These are phyloP conservation scores for Eueides isabella DNA, from an alignment of 1,140 invertebrate species.

Conservation along the genomic window DNA sequence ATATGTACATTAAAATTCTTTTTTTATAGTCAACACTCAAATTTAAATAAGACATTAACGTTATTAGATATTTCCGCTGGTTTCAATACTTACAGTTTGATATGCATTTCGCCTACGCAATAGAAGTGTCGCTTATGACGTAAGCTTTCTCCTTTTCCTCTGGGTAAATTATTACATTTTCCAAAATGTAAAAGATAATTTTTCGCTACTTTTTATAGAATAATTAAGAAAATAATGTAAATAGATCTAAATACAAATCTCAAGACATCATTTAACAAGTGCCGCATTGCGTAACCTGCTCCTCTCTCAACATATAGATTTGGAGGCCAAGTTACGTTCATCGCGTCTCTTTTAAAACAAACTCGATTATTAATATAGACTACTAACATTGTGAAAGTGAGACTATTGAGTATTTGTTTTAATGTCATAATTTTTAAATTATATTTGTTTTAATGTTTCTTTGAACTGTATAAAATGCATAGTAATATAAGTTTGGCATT, in stretches of 20 bases:
- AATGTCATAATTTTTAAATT: too few species aligned
- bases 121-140: background rate
- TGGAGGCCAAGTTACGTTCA: conserved; percentile 44
- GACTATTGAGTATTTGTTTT: too few species aligned
- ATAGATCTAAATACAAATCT: background rate
- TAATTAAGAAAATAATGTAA: background rate
- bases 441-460: background rate
- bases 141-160: background rate
- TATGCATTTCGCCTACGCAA: background rate
- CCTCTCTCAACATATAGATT: conserved; percentile 52
- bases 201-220: background rate
- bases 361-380: conserved; percentile 8
- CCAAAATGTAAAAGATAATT: background rate
- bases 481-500: background rate
- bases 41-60: too few species aligned
- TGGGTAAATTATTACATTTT: background rate
- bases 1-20: too few species aligned
- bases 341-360: conserved; percentile 7
- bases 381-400: background rate
- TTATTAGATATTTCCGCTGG: background rate
- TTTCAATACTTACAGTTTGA: background rate
- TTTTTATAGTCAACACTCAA: too few species aligned
- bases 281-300: conserved; percentile 59
- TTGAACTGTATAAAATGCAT: background rate
- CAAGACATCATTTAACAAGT: conserved; percentile 41